Base-by-base conservation (phyloP, 2,113 vertebrate species). In the Cololabis saira region DNA sequence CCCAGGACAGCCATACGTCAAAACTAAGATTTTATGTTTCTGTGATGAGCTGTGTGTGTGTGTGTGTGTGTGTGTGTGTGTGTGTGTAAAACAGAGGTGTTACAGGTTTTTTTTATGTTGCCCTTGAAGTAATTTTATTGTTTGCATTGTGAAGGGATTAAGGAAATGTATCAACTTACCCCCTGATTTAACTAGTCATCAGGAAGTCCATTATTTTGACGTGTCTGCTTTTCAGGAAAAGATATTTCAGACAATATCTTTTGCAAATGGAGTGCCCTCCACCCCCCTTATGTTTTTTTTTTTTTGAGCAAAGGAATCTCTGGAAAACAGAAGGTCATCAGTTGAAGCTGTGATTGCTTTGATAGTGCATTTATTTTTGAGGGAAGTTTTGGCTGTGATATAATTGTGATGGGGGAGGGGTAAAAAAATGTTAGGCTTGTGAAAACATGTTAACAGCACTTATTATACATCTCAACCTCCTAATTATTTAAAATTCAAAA, bases 1-100 rank as follows among this genome's bases (percentile, higher is more conserved):
- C 62, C 45, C 27, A 0, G 14, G 61, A 58, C 55, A 42, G 54
- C 54, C 45, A 27, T 3, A 63, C 53, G 42, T 57, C 49, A 76
- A 9, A 12, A 47, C 24, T 27, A 17, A 1, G 19, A 51, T 67
- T 40, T 53, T 30, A n/a, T 44, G 47, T 59, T 16, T 24, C 30
- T 57, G 47, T 44, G 13, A 67, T 73, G 24, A 61, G 55, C 15
- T 27, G 24, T 27, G 24, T 27, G 24, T 27, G 24, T 27, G 24
- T 27, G 24, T 27, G 24, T 27, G 24, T 27, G 24, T 27, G 24
- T 27, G 24, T 27, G 24, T 27, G 24, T 27, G 12, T 57, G 37
- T 51, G 40, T 41, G 5, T 60, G 15, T 8, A 43, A 65, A 51
- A 42, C 30, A 14, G 19, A 44, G 21, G 12, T 10, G 2, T n/a